A percentile compares a stretch with the other conserved stretches of the same genome.
Evolutionary conservation across 1,140 invertebrate species (phyloP).

Genomic region (Plutomurus gul): DNA sequence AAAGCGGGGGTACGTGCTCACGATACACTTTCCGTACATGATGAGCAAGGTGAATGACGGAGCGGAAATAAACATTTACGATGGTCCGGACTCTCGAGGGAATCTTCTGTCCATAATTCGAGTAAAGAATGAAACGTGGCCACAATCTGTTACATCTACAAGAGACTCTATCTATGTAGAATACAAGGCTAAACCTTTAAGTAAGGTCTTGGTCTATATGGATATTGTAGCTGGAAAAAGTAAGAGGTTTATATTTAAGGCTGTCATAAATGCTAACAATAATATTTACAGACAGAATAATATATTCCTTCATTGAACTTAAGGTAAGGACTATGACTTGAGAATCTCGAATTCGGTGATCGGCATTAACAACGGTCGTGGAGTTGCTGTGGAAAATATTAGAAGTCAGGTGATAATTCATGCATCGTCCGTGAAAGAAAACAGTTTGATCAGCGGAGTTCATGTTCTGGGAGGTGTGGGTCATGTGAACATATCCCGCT

Average conservation of each 20-base stretch:
- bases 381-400: conserved; percentile 82
- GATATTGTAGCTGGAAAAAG: conserved; percentile 74
- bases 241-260: conserved; percentile 53
- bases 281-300: no score
- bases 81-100: conserved; percentile 72
- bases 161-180: conserved; percentile 75
- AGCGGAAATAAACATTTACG: conserved; percentile 74
- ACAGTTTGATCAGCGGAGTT: conserved; percentile 84
- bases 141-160: conserved; percentile 80
- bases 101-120: conserved; percentile 70
- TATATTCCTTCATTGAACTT: no score
- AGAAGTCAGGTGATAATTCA: conserved; percentile 79
- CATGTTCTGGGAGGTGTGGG: conserved; percentile 83
- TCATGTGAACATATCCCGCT: conserved; percentile 90
- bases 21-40: conserved; percentile 79
- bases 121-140: conserved; percentile 77
- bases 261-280: no score
- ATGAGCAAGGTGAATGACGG: conserved; percentile 74
- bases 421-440: conserved; percentile 79
- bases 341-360: conserved; percentile 83
- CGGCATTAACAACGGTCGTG: conserved; percentile 88
- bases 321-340: conserved; percentile 83
- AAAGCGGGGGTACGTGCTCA: conserved; percentile 74
- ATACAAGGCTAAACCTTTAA: conserved; percentile 70
- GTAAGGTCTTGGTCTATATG: conserved; percentile 73